Evolutionary conservation across 2,797 vertebrate genomes (phyloP).

Genomic region (Halcyon leucocephala): DNA sequence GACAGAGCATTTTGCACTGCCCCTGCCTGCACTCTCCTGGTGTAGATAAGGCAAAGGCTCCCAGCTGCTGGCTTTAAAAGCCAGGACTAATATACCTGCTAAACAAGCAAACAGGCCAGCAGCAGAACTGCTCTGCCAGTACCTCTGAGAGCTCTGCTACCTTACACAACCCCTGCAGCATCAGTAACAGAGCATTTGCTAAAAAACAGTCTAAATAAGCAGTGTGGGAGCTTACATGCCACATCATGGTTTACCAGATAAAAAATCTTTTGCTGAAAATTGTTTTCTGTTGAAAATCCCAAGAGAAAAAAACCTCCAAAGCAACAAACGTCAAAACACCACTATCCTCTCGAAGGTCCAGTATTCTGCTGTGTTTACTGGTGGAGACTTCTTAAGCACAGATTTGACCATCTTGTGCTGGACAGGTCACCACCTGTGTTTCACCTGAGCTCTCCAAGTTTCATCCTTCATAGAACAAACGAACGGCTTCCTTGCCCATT

Average conservation of each 20-base stretch:
- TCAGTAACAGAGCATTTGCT: background rate
- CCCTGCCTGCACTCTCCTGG: background rate
- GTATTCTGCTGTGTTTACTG: background rate
- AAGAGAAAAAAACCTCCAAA: background rate
- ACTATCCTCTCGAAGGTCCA: background rate
- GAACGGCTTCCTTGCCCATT: background rate
- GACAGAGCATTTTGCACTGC: background rate
- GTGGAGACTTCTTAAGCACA: background rate
- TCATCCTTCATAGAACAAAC: background rate
- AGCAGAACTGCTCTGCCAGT: rapidly evolving
- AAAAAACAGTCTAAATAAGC: background rate
- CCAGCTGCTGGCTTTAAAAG: background rate
- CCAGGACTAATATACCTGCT: background rate
- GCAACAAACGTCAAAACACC: background rate
- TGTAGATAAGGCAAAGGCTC: background rate
- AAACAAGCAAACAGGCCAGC: background rate
- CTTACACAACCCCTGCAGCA: background rate
- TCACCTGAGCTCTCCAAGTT: background rate
- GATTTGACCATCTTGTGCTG: background rate
- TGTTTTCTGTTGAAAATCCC: background rate
- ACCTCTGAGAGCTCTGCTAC: background rate
- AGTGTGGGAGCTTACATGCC: background rate
- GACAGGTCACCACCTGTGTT: background rate
- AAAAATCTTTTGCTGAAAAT: background rate
- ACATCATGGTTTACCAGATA: background rate